Evolutionary conservation across 2,797 vertebrate species (phyloP).

Genomic region (Falco berigora): DNA sequence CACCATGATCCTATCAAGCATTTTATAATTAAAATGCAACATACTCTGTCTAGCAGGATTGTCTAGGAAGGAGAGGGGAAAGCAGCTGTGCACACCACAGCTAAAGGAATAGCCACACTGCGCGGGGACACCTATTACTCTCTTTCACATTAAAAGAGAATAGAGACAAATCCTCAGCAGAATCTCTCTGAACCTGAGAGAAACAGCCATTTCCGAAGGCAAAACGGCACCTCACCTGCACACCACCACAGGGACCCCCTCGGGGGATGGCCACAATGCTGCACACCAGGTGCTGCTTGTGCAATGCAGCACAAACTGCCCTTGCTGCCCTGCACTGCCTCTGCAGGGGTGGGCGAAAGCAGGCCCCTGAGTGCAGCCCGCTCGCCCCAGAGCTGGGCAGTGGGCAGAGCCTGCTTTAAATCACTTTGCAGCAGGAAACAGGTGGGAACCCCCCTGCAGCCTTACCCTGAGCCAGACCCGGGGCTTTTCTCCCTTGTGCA

Average conservation of each 20-base stretch:
- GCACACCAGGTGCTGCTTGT: neutral
- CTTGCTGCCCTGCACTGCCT: fast-evolving
- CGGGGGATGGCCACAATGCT: fast-evolving
- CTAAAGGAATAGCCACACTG: neutral
- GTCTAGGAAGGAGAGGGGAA: neutral
- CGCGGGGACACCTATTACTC: fast-evolving
- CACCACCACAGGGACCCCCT: fast-evolving
- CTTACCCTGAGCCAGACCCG: neutral
- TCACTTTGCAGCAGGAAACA: neutral
- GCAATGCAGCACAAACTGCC: neutral
- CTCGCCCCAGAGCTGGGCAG: fast-evolving
- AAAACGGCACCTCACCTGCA: fast-evolving
- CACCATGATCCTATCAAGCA: neutral
- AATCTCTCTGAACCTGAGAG: neutral
- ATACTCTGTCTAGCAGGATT: neutral
- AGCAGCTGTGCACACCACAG: neutral
- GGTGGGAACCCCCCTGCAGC: neutral
- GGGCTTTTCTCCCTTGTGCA: neutral
- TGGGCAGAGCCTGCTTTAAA: neutral
- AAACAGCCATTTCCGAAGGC: neutral
- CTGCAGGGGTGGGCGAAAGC: fast-evolving
- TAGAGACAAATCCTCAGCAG: neutral
- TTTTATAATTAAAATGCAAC: neutral
- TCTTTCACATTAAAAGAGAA: neutral
- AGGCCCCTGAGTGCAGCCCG: neutral